Percentiles rank a stretch among this genome's conserved stretches.
Evolutionary conservation across 2,113 vertebrate species (phyloP).

Genomic region (Melanotaenia duboulayi): DNA sequence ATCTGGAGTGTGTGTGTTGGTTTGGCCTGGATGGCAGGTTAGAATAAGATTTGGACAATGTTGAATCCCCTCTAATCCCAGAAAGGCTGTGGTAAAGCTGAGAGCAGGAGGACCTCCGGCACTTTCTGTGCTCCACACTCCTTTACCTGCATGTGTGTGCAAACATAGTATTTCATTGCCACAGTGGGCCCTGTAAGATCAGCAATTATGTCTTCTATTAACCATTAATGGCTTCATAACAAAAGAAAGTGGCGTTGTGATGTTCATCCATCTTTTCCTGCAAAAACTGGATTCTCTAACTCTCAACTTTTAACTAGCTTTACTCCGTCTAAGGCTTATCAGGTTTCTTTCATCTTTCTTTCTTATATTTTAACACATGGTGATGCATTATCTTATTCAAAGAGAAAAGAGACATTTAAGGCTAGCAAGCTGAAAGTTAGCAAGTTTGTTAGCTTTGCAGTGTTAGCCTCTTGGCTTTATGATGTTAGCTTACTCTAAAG

Average conservation of each 20-base stretch:
- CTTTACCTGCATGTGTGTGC: conserved; percentile 58
- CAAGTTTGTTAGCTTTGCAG: background rate
- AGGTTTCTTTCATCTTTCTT: background rate
- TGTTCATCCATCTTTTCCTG: background rate
- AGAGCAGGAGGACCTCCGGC: conserved; percentile 58
- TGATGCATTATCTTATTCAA: too few relatives aligned
- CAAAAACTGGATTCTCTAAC: too few relatives aligned
- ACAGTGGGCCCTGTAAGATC: conserved; percentile 1
- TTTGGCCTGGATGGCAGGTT: conserved; percentile 71
- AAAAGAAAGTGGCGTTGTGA: background rate
- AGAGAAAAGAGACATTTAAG: background rate
- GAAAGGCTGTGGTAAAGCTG: conserved; percentile 62
- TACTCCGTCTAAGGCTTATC: background rate
- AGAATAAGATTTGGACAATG: conserved; percentile 74
- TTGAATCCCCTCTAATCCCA: conserved; percentile 78
- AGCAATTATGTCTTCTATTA: conserved; percentile 13
- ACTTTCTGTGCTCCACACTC: conserved; percentile 42
- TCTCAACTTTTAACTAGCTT: background rate
- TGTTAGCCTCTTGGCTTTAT: too few relatives aligned
- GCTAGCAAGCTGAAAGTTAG: background rate
- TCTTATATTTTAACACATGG: background rate
- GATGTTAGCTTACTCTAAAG: background rate
- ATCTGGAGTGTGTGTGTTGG: conserved; percentile 74
- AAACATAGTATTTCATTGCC: conserved; percentile 27
- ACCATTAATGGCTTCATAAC: background rate